Conservation (phyloP, 1,140 invertebrate species). For the Eueides isabella region DNA sequence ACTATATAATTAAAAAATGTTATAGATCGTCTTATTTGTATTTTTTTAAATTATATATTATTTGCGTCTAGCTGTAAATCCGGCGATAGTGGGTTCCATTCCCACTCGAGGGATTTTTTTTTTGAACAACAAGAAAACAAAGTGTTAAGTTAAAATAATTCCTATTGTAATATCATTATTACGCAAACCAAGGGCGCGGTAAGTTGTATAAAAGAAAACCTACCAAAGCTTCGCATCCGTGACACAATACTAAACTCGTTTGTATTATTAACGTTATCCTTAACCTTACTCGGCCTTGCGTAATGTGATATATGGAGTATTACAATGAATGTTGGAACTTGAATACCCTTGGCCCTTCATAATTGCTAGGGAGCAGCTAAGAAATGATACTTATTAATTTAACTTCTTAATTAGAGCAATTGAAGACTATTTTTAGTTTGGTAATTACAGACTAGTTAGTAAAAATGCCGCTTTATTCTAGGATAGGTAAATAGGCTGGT, state of each 20-base stretch:
- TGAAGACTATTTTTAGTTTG: background rate
- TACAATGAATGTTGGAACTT: background rate
- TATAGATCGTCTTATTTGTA: too few species aligned
- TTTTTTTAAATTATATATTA: too few species aligned
- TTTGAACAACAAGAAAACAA: too few species aligned
- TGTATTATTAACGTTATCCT: slow-evolving; percentile 15
- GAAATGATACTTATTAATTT: background rate
- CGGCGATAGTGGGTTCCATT: too few species aligned
- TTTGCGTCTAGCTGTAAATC: too few species aligned
- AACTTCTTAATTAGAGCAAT: background rate
- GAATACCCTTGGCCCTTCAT: slow-evolving; percentile 1
- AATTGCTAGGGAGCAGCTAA: background rate
- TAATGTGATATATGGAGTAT: slow-evolving; percentile 17
- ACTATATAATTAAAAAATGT: too few species aligned
- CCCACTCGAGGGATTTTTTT: too few species aligned
- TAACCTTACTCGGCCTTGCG: slow-evolving; percentile 14
- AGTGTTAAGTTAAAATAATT: background rate
- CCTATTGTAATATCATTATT: background rate
- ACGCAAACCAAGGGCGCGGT: background rate
- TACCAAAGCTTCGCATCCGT: background rate
- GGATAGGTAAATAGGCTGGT: too few species aligned
- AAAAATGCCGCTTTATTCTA: too few species aligned
- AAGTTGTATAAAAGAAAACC: slow-evolving; percentile 2
- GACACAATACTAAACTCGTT: slow-evolving; percentile 14
- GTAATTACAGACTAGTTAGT: too few species aligned